phyloP scores from a whole-genome alignment of 1,140 invertebrate species.

The Phymastichus coffea region DNA sequence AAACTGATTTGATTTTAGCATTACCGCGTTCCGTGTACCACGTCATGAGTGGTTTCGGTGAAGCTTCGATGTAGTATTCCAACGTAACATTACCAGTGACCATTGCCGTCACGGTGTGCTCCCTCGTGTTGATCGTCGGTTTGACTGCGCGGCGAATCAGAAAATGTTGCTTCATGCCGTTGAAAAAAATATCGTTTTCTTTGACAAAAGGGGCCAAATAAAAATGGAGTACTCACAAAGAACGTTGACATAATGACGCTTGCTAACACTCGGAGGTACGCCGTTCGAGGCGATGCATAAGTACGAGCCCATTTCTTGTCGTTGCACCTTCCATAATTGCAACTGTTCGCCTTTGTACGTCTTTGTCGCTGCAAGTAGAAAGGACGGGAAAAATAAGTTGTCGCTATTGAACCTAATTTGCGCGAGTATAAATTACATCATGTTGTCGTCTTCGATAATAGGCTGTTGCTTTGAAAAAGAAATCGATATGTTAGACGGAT shows the following conservation, averaged over 20 bases:
- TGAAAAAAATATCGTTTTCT: too few relatives aligned
- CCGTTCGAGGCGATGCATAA: constrained; percentile 87
- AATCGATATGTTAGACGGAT: too few relatives aligned
- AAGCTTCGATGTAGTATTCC: constrained; percentile 80
- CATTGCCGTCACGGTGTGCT: constrained; percentile 77
- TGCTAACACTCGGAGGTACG: constrained; percentile 80
- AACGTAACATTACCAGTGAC: constrained; percentile 75
- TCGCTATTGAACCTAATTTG: too few relatives aligned
- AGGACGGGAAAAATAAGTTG: neutral
- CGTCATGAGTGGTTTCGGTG: constrained; percentile 78
- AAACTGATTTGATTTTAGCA: neutral
- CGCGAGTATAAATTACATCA: neutral
- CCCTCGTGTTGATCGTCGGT: constrained; percentile 77
- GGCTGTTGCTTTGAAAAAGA: too few relatives aligned
- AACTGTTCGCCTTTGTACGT: constrained; percentile 69
- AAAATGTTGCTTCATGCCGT: neutral
- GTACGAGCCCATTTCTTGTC: constrained; percentile 84
- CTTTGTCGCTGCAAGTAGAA: constrained; percentile 62
- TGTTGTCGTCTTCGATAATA: too few relatives aligned
- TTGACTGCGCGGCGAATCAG: constrained; percentile 62
- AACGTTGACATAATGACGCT: constrained; percentile 78
- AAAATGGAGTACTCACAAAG: constrained; percentile 82
- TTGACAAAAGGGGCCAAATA: too few relatives aligned
- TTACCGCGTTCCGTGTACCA: constrained; percentile 79
- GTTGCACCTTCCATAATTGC: constrained; percentile 69